These are phyloP conservation scores for Amphipoea oculea DNA, from an alignment of 2,888 invertebrate genomes.

Conservation along the genomic window DNA sequence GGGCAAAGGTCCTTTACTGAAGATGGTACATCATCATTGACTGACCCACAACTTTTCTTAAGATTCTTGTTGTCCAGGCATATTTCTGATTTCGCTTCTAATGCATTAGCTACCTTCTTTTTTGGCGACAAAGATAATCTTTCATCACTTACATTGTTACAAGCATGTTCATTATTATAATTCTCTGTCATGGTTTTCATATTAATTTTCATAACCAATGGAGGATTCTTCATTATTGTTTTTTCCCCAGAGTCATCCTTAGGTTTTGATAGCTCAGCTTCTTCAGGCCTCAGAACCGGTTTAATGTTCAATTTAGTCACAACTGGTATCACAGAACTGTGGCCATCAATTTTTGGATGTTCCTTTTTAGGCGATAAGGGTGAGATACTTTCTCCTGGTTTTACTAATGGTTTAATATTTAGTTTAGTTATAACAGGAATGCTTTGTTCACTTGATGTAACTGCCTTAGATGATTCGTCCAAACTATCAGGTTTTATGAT, in stretches of 20 bases:
- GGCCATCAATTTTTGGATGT: constrained; percentile 72
- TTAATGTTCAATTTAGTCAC: constrained; percentile 88
- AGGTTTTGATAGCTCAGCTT: constrained; percentile 70
- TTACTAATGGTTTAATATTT: constrained; percentile 85
- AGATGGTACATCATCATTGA: constrained; percentile 46
- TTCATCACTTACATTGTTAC: constrained; percentile 79
- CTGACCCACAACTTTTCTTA: constrained; percentile 45
- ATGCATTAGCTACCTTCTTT: constrained; percentile 66
- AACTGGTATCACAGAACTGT: constrained; percentile 77
- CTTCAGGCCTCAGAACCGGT: constrained; percentile 87
- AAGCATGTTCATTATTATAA: constrained; percentile 71
- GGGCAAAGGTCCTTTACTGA: constrained; percentile 30
- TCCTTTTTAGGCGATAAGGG: constrained; percentile 85
- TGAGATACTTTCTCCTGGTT: constrained; percentile 78
- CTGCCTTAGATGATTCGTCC: constrained; percentile 74
- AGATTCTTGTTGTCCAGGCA: constrained; percentile 41
- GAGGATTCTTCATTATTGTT: constrained; percentile 79
- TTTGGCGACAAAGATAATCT: constrained; percentile 83
- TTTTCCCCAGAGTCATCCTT: constrained; percentile 76
- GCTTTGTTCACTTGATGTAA: constrained; percentile 74
- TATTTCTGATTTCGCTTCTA: constrained; percentile 60
- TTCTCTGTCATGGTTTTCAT: constrained; percentile 82
- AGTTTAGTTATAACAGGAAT: constrained; percentile 86
- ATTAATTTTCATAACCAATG: constrained; percentile 87
- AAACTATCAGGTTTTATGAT: constrained; percentile 83